phyloP scores from a whole-genome alignment of 2,888 invertebrate genomes.

The Idaea straminata region DNA sequence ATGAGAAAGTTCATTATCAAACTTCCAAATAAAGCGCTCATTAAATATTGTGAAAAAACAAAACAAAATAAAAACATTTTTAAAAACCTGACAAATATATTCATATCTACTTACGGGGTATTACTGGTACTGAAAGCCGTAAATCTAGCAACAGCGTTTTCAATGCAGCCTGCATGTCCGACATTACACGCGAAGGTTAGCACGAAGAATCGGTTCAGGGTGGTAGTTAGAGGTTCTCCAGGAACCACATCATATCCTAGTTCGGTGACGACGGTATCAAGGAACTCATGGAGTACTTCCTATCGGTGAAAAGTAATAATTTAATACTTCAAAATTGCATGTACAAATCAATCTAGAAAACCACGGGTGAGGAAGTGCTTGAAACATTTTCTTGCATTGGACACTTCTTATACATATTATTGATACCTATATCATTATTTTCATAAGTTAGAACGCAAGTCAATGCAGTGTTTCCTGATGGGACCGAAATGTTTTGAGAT shows the following conservation, averaged over 20 bases:
- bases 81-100: conserved; percentile 2
- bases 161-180: conserved; percentile 78
- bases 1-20: no score
- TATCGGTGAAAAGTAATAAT: conserved; percentile 25
- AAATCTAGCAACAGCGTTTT: conserved; percentile 51
- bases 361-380: no score
- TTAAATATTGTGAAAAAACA: no score
- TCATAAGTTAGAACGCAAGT: no score
- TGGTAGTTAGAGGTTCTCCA: conserved; percentile 50
- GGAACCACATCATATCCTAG: conserved; percentile 50
- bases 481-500: neutral
- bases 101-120: conserved; percentile 37
- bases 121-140: conserved; percentile 34
- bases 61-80: no score
- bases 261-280: conserved; percentile 50
- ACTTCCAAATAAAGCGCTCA: no score
- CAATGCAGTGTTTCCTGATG: no score
- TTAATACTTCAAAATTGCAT: no score
- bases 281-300: conserved; percentile 47
- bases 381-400: no score
- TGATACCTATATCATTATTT: no score
- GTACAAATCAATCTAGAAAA: no score
- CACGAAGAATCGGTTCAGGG: conserved; percentile 63
- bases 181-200: conserved; percentile 83
- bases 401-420: no score